Base-by-base conservation (phyloP, 2,113 vertebrate species). In the Epinephelus cyanopodus region DNA sequence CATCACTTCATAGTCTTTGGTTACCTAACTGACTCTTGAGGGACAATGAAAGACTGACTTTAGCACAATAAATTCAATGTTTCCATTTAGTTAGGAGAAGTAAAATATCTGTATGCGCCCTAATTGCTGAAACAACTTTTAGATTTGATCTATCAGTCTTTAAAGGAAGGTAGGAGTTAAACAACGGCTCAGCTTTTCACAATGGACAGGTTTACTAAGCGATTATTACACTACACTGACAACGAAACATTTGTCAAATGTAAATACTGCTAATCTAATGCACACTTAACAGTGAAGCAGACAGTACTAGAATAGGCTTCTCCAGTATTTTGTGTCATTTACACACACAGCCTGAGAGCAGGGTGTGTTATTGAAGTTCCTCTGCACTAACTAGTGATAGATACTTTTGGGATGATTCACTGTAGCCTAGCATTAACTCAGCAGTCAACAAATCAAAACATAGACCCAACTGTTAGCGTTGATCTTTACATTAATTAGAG, bases 21-120 rank as follows among this genome's bases (percentile, higher is more conserved):
- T 93, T 93, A 91, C 78, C 74, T 81, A 92, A 94, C 79, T 76
- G 84, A 80, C 82, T 83, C 25, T 66, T 78, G 37, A 1, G 66
- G 45, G 67, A 80, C 76, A 87, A 83, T 73, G 15, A 62, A 85
- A 78, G 0, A 27, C n/a, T 1, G 2, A 58, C 14, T 75, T 29
- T 15, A 63, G 1, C 3, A 71, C 11, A 37, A 42, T 19, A 54
- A 54, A 13, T 6, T 3, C 2, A 15, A 12, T 57, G 37, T 56
- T 42, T 39, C 3, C 11, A 3, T 3, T 14, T 3, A 37, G 0
- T 15, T 3, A 3, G 23, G 6, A 80, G 3, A 27, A 19, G 6
- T 42, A 47, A 29, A 53, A 53, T 0, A 6, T 19, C 1, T 52
- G 1, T 33, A 7, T 48, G 8, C 29, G 8, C 2, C 0, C 0